A percentile compares a stretch with the other conserved stretches of the same genome.
These are phyloP conservation scores for Xestia c-nigrum DNA, from an alignment of 2,888 invertebrate species.

Conservation along the genomic window DNA sequence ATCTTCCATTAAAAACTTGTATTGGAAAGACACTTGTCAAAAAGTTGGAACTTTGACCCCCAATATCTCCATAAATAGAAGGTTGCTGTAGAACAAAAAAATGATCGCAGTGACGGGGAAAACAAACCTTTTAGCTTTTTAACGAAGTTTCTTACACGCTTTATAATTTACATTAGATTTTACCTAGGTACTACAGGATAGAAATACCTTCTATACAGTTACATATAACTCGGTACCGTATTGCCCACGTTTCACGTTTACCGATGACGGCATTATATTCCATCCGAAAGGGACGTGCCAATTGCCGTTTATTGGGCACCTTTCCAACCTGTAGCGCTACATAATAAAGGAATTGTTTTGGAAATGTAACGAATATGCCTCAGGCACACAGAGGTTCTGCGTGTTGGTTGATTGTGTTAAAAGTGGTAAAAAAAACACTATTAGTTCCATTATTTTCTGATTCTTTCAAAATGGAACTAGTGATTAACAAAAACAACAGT, in stretches of 20 bases:
- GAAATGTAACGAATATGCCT: neutral
- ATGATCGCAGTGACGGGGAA: too few relatives aligned
- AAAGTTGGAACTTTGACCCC: too few relatives aligned
- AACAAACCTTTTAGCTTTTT: too few relatives aligned
- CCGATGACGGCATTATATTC: conserved; percentile 33
- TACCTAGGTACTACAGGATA: neutral
- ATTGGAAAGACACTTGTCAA: too few relatives aligned
- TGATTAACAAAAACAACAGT: too few relatives aligned
- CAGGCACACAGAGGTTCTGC: neutral
- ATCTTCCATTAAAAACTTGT: too few relatives aligned
- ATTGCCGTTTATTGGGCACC: conserved; percentile 28
- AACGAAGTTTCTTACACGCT: too few relatives aligned
- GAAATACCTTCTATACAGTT: neutral
- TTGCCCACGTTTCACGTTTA: conserved; percentile 34
- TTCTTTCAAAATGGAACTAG: too few relatives aligned
- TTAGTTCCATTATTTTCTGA: too few relatives aligned
- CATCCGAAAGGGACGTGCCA: conserved; percentile 35
- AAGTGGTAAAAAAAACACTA: too few relatives aligned
- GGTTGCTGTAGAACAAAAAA: too few relatives aligned
- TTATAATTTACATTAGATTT: neutral
- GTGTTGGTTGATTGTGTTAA: neutral
- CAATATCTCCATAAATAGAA: too few relatives aligned
- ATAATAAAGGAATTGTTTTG: conserved; percentile 6
- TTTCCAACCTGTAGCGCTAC: conserved; percentile 29
- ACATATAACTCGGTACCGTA: conserved; percentile 5